These are phyloP conservation scores for Chionoecetes opilio DNA, from an alignment of 1,140 invertebrate species.

Conservation along the genomic window DNA sequence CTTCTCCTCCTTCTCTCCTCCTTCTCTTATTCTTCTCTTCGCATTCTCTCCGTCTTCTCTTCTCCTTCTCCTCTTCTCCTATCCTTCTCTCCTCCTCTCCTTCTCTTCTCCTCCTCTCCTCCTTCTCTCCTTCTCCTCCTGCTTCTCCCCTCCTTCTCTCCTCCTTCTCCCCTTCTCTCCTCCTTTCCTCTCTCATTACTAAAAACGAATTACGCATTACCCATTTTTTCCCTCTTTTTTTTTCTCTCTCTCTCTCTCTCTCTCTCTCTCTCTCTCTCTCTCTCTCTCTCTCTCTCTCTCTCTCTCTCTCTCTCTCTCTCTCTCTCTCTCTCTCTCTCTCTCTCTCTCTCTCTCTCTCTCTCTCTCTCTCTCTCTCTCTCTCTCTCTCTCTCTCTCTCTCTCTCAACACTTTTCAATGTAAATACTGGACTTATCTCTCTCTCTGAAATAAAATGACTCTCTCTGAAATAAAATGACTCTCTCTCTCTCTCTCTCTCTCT, in stretches of 20 bases:
- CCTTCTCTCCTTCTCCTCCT: constrained; percentile 47
- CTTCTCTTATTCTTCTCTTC: constrained; percentile 23
- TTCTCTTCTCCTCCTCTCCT: background rate
- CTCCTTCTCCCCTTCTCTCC: background rate
- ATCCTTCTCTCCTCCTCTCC: constrained; percentile 43
- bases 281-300: constrained; percentile 17
- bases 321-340: constrained; percentile 47
- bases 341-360: constrained; percentile 1
- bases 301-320: constrained; percentile 58
- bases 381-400: constrained; percentile 50
- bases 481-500: too few species aligned
- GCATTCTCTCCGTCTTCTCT: background rate
- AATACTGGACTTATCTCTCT: too few species aligned
- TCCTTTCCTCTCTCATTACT: constrained; percentile 41
- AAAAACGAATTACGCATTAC: too few species aligned
- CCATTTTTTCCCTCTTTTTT: too few species aligned
- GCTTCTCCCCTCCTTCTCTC: constrained; percentile 14
- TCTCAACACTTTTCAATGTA: background rate
- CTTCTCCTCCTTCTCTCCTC: constrained; percentile 47
- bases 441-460: too few species aligned
- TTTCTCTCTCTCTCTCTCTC: too few species aligned
- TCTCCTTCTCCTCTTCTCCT: constrained; percentile 43
- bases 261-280: too few species aligned
- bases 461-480: too few species aligned
- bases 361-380: constrained; percentile 50